These are phyloP conservation scores for Euzophera pinguis DNA, from an alignment of 2,888 invertebrate species.

Conservation along the genomic window DNA sequence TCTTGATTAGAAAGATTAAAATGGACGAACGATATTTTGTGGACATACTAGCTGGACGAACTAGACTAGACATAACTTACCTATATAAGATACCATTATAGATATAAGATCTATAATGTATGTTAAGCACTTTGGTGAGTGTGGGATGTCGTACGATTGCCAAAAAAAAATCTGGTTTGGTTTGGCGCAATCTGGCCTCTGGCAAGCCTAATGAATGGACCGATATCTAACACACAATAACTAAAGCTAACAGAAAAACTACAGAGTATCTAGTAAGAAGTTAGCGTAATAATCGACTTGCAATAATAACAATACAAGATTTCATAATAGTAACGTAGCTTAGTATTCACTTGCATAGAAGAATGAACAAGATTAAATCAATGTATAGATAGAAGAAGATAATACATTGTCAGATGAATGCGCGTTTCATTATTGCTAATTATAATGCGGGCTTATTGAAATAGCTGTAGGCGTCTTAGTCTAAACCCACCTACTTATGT, in stretches of 20 bases:
- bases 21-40: no score
- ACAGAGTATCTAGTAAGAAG: background rate
- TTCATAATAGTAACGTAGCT: background rate
- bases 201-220: background rate
- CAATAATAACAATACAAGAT: background rate
- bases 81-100: no score
- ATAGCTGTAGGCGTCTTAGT: constrained; percentile 10
- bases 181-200: background rate
- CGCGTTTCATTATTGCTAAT: background rate
- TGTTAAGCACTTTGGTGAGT: no score
- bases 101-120: no score
- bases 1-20: no score
- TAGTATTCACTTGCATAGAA: background rate
- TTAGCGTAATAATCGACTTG: background rate
- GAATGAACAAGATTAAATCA: background rate
- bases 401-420: background rate
- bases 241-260: background rate
- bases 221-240: background rate
- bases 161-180: background rate
- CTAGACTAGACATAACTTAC: no score
- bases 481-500: no score
- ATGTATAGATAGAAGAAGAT: background rate
- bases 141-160: background rate
- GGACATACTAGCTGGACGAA: no score
- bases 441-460: background rate